Conservation (phyloP, 2,113 vertebrate genomes). For the Hippocampus barbouri region DNA sequence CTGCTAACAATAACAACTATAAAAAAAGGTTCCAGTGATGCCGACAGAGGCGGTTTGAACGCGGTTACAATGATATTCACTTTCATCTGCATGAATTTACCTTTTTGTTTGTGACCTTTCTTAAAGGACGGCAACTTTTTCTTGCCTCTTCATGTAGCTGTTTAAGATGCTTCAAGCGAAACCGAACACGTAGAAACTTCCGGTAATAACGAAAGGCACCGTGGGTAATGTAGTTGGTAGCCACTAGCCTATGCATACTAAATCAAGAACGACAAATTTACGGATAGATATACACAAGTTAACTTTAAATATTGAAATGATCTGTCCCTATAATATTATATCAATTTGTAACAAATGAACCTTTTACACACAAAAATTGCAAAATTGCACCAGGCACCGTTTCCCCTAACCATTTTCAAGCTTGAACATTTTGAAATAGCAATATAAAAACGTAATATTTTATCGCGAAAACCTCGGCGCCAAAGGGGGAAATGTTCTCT, state of each 20-base stretch:
- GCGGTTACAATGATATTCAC: background rate
- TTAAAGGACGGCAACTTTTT: slow-evolving; percentile 24
- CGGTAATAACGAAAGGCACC: slow-evolving; percentile 7
- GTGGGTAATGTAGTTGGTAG: slow-evolving; percentile 53
- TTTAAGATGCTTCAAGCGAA: slow-evolving; percentile 43
- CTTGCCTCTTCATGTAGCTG: slow-evolving; percentile 19
- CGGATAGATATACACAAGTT: background rate
- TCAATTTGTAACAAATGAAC: no score
- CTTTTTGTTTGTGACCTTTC: slow-evolving; percentile 22
- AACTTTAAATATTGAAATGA: background rate
- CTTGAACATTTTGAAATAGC: no score
- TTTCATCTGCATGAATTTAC: slow-evolving; percentile 21
- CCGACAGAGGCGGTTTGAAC: background rate
- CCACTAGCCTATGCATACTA: background rate
- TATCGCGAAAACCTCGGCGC: no score
- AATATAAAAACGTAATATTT: no score
- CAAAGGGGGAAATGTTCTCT: no score
- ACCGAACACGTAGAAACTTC: slow-evolving; percentile 66
- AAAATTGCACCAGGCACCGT: no score
- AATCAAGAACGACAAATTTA: background rate
- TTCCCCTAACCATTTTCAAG: no score
- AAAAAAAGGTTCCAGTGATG: background rate
- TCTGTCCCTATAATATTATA: background rate
- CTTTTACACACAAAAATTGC: no score
- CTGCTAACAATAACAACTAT: slow-evolving; percentile 1